Base-by-base conservation (phyloP, 2,797 vertebrate genomes). In the Amphiprion clarkii region DNA sequence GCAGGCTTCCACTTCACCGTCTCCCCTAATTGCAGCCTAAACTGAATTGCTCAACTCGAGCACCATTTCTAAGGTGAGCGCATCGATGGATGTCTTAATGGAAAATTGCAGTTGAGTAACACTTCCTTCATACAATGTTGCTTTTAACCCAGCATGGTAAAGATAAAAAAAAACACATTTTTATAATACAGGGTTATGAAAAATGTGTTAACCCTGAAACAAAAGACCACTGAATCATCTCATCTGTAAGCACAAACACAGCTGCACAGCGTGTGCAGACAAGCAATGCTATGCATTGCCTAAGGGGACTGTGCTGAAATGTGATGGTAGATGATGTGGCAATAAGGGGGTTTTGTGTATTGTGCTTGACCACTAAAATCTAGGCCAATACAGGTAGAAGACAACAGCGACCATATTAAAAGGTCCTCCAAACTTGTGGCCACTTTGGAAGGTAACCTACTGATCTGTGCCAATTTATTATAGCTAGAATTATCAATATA, bases 11-110 rank as follows among this genome's bases (percentile, higher is more conserved):
- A 85, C 86, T 89, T 88, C 79, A 75, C 73, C 1, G 40, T 87
- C 87, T 85, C 61, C 72, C 74, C 79, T 88, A 89, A 91, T 88
- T 89, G 86, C 87, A 87, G 74, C 49, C 66, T 86, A 69, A 91
- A 91, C 76, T 62, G 72, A 85, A 83, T 68, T 39, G 33, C 70
- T 87, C 79, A 66, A 76, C 78, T 79, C 16, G 6, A 88, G 83
- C 73, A 69, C 59, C 61, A 78, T 80, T 88, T 85, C 39, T 73
- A 83, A 85, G 67, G 71, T 74, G 72, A 83, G 78, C 19, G 60
- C 76, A 67, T 79, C 33, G 36, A 82, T 83, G 79, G 69, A 85
- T 53, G 66, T 80, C 78, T 88, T 78, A 83, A 89, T 86, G 74
- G 79, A 77, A 87, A 88, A 83, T 66, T 65, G 63, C 67, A 78